Evolutionary conservation across 2,888 invertebrate genomes (phyloP).

Genomic region (Idaea aversata): DNA sequence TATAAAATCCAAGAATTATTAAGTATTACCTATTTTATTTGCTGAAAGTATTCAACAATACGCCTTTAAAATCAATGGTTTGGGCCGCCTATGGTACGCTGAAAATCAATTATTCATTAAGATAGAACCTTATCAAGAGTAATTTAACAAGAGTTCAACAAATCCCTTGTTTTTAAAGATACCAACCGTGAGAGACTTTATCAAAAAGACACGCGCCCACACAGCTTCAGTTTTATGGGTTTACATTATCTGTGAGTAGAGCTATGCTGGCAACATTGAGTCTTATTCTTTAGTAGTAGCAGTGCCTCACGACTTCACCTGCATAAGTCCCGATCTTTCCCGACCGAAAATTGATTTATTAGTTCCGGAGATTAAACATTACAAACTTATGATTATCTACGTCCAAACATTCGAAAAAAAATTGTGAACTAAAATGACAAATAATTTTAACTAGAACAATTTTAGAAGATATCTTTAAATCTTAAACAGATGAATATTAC

Average conservation of each 20-base stretch:
- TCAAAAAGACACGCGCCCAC: slow-evolving; percentile 62
- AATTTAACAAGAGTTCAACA: slow-evolving; percentile 57
- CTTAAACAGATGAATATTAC: too few relatives aligned
- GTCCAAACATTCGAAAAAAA: too few relatives aligned
- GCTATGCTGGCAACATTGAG: slow-evolving; percentile 55
- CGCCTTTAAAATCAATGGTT: not conserved
- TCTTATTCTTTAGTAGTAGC: slow-evolving; percentile 52
- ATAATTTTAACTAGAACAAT: too few relatives aligned
- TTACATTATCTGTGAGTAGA: slow-evolving; percentile 62
- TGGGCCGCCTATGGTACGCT: not conserved
- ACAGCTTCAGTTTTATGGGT: slow-evolving; percentile 60
- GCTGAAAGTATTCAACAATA: not conserved
- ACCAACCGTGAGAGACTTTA: slow-evolving; percentile 50
- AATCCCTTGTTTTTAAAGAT: slow-evolving; percentile 68
- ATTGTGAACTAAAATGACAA: too few relatives aligned
- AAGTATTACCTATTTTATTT: not conserved
- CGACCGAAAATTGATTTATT: too few relatives aligned
- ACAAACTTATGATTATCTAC: too few relatives aligned
- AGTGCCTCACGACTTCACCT: slow-evolving; percentile 7
- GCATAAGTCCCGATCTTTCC: too few relatives aligned
- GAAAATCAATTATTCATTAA: slow-evolving; percentile 6
- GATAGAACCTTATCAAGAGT: slow-evolving; percentile 44
- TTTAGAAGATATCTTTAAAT: too few relatives aligned
- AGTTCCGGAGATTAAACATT: too few relatives aligned
- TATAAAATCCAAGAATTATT: too few relatives aligned